phyloP scores from a whole-genome alignment of 2,797 vertebrate genomes.

The Gobionotothen gibberifrons region DNA sequence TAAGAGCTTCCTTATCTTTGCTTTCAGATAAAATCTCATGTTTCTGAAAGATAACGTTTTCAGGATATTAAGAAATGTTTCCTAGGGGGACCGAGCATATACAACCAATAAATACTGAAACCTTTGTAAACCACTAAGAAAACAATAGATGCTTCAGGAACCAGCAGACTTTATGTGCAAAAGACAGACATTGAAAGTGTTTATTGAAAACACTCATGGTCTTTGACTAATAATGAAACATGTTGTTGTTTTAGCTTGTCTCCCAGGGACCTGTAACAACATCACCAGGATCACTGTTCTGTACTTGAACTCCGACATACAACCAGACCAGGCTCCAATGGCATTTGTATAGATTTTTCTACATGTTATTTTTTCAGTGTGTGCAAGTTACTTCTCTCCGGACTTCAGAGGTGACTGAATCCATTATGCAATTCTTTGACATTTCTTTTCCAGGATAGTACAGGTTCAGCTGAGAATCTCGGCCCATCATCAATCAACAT shows the following conservation, averaged over 20 bases:
- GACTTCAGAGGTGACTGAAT: constrained; percentile 42
- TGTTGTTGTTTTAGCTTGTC: constrained; percentile 45
- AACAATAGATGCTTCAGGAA: constrained; percentile 19
- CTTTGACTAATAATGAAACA: constrained; percentile 37
- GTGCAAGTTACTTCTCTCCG: constrained; percentile 20
- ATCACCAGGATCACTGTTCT: constrained; percentile 64
- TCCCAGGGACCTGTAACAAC: constrained; percentile 64
- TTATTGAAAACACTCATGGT: constrained; percentile 21
- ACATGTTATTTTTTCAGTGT: constrained; percentile 53
- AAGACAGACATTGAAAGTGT: constrained; percentile 30
- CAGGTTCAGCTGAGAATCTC: constrained; percentile 69
- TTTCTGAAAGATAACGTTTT: constrained; percentile 13
- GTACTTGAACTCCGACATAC: constrained; percentile 63
- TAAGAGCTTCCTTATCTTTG: constrained; percentile 66
- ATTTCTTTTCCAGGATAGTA: constrained; percentile 51
- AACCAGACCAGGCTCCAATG: constrained; percentile 27
- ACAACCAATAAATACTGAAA: constrained; percentile 2
- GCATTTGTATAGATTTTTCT: constrained; percentile 60
- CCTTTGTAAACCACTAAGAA: constrained; percentile 16
- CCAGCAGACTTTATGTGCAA: constrained; percentile 9
- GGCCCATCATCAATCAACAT: constrained; percentile 41
- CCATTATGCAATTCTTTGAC: constrained; percentile 74
- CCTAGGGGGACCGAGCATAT: not conserved
- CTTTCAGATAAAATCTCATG: constrained; percentile 32
- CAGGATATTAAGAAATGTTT: constrained; percentile 25